These are phyloP conservation scores for Tapirus indicus DNA, from an alignment of 2,797 vertebrate species.

Conservation along the genomic window DNA sequence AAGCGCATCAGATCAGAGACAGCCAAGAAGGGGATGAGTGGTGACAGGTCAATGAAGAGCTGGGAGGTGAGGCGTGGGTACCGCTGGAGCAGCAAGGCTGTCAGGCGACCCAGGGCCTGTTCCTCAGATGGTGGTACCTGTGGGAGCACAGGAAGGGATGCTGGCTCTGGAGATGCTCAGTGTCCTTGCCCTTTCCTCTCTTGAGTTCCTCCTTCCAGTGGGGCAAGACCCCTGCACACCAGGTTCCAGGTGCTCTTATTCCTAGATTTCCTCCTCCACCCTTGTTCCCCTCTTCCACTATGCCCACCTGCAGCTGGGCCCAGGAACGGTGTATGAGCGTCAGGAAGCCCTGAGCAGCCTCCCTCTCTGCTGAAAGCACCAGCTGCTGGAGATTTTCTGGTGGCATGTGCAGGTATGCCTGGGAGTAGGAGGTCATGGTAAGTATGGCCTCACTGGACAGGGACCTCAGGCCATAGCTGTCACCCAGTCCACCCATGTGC, in stretches of 20 bases:
- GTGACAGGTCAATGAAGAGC: constrained; percentile 94
- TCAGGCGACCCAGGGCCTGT: constrained; percentile 93
- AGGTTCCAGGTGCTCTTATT: not conserved
- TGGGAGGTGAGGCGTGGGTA: constrained; percentile 94
- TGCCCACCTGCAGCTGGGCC: constrained; percentile 91
- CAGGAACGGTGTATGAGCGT: constrained; percentile 93
- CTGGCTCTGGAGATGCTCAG: not conserved
- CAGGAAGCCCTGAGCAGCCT: constrained; percentile 92
- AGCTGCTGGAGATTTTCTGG: constrained; percentile 92
- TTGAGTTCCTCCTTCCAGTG: not conserved
- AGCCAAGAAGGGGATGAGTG: constrained; percentile 96
- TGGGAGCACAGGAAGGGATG: not conserved
- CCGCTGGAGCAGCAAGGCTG: constrained; percentile 93
- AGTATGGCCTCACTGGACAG: not conserved
- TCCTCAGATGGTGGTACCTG: constrained; percentile 92
- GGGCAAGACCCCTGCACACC: not conserved
- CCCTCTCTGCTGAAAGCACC: constrained; percentile 92
- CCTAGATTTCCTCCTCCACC: not conserved
- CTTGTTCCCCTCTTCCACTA: not conserved
- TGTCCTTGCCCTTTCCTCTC: not conserved
- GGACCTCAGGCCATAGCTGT: not conserved
- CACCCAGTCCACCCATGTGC: not conserved
- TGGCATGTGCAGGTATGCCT: constrained; percentile 95
- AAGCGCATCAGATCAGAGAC: constrained; percentile 95
- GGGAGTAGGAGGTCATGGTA: constrained; percentile 9